Evolutionary conservation across 2,797 vertebrate species (phyloP).

Genomic region (Oreochromis mossambicus): DNA sequence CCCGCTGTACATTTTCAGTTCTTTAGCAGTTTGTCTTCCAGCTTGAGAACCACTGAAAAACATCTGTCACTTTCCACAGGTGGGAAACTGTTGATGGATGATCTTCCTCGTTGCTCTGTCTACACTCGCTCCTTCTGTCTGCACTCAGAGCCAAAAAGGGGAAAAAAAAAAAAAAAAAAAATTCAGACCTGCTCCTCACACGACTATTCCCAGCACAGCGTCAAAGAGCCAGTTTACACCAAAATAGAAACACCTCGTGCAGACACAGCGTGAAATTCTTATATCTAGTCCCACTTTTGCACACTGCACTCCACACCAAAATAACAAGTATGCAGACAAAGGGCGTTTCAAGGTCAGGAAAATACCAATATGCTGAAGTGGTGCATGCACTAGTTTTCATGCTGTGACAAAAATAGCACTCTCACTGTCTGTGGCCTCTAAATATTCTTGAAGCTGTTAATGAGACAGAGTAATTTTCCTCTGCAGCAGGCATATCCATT

Average conservation of each 20-base stretch:
- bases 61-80: background rate
- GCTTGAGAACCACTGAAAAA: background rate
- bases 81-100: background rate
- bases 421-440: background rate
- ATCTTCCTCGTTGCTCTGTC: background rate
- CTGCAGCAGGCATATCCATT: background rate
- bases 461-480: background rate
- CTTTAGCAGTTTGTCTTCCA: background rate
- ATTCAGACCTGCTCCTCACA: background rate
- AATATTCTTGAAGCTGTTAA: slow-evolving; percentile 5
- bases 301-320: background rate
- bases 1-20: background rate
- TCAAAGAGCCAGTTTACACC: slow-evolving; percentile 1
- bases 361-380: background rate
- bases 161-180: background rate
- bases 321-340: background rate
- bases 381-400: background rate
- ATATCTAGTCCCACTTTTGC: background rate
- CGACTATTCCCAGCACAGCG: slow-evolving; percentile 16
- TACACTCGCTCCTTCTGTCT: background rate
- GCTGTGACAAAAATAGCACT: background rate
- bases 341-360: slow-evolving; percentile 21
- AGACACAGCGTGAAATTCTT: slow-evolving; percentile 8
- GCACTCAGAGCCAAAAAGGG: background rate
- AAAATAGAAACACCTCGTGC: slow-evolving; percentile 19